Conservation (phyloP, 2,797 vertebrate genomes). For the Chromobotia macracanthus region DNA sequence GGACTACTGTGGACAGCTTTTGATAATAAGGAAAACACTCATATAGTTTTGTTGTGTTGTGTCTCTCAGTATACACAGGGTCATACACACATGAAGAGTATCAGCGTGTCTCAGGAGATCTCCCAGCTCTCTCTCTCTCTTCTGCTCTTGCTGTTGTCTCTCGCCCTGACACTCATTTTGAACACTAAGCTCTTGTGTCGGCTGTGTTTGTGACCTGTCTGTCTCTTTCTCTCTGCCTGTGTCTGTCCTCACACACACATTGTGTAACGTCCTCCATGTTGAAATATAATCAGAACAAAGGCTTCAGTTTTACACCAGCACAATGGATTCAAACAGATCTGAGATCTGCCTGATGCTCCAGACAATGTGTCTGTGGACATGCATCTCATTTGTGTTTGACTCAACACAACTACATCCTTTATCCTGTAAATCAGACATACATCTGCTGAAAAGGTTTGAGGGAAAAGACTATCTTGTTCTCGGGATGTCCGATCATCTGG, state of each 20-base stretch:
- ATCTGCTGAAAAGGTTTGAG: background rate
- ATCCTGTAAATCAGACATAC: background rate
- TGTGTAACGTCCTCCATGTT: conserved; percentile 46
- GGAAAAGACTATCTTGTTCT: background rate
- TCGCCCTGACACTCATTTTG: conserved; percentile 17
- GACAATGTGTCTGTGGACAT: background rate
- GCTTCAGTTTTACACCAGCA: conserved; percentile 11
- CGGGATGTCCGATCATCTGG: no score
- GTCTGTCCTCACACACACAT: conserved; percentile 21
- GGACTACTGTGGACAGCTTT: no score
- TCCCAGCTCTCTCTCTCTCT: background rate
- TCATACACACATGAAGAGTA: background rate
- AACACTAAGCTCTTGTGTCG: background rate
- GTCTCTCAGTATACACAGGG: background rate
- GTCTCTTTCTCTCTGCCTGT: conserved; percentile 21
- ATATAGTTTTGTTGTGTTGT: no score
- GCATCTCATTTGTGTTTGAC: background rate
- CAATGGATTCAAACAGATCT: conserved; percentile 17
- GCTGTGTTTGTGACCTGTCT: conserved; percentile 31
- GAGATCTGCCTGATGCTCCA: background rate
- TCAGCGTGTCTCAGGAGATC: conserved; percentile 2
- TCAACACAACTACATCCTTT: background rate
- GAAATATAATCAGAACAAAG: conserved; percentile 35
- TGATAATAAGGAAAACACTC: no score
- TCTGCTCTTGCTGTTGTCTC: background rate